A percentile compares a stretch with the other conserved stretches of the same genome.
phyloP scores from a whole-genome alignment of 2,797 vertebrate genomes.

The Moxostoma hubbsi region DNA sequence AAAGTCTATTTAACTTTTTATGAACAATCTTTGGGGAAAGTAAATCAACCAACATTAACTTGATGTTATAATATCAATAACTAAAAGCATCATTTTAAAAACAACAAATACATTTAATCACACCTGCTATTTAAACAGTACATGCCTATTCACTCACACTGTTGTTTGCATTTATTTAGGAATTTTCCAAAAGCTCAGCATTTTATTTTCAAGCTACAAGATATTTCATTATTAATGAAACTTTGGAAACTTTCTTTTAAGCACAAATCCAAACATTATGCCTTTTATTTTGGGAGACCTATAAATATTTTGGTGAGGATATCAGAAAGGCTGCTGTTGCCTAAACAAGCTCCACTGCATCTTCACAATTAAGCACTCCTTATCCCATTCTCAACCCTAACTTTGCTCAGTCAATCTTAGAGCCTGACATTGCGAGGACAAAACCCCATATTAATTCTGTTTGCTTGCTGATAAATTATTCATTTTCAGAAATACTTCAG shows the following conservation, averaged over 20 bases:
- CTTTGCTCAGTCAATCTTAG: constrained; percentile 31
- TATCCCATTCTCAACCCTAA: constrained; percentile 35
- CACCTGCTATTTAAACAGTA: neutral
- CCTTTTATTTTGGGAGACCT: constrained; percentile 43
- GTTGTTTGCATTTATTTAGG: constrained; percentile 2
- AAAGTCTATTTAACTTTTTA: constrained; percentile 22
- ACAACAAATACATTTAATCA: constrained; percentile 15
- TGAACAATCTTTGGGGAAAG: constrained; percentile 17
- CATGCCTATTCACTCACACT: neutral
- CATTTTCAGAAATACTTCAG: constrained; percentile 40
- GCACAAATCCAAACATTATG: constrained; percentile 47
- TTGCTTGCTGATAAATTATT: constrained; percentile 60
- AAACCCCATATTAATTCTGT: constrained; percentile 50
- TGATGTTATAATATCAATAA: neutral
- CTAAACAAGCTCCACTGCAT: constrained; percentile 41
- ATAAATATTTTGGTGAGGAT: constrained; percentile 50
- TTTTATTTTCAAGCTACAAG: constrained; percentile 41
- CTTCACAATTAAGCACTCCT: constrained; percentile 36
- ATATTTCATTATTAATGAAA: constrained; percentile 52
- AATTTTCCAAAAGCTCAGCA: constrained; percentile 10
- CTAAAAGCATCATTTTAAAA: neutral
- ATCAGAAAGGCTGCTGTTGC: constrained; percentile 32
- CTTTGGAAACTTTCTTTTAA: constrained; percentile 37
- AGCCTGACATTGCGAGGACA: constrained; percentile 26
- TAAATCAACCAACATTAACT: constrained; percentile 13